A percentile compares a stretch with the other conserved stretches of the same genome.
Evolutionary conservation across 2,888 invertebrate species (phyloP).

Genomic region (Lasioglossum zephyrum): DNA sequence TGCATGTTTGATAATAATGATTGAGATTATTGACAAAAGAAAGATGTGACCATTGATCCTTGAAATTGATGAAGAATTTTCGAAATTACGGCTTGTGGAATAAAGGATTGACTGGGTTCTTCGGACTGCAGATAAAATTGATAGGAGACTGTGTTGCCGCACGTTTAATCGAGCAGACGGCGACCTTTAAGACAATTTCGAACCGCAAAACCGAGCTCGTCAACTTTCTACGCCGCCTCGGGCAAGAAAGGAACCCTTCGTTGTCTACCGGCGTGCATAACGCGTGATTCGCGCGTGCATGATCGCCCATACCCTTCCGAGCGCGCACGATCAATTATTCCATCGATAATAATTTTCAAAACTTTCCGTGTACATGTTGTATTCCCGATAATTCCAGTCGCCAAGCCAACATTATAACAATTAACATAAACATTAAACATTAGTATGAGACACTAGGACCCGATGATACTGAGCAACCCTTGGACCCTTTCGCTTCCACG

Average conservation of each 20-base stretch:
- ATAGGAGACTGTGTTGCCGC: neutral
- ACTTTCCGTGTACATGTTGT: neutral
- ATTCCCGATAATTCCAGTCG: too few relatives aligned
- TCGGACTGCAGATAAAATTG: neutral
- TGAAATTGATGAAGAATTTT: too few relatives aligned
- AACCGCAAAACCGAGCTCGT: slow-evolving; percentile 37
- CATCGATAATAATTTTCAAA: neutral
- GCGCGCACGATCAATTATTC: neutral
- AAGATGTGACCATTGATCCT: too few relatives aligned
- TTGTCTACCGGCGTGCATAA: slow-evolving; percentile 29
- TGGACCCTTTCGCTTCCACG: too few relatives aligned
- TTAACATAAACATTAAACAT: too few relatives aligned
- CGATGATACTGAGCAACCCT: too few relatives aligned
- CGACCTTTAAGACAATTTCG: slow-evolving; percentile 57
- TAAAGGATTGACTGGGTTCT: neutral
- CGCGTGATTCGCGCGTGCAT: slow-evolving; percentile 12
- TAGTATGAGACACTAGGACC: too few relatives aligned
- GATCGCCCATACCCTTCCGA: neutral
- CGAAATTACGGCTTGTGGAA: too few relatives aligned
- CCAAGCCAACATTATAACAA: too few relatives aligned
- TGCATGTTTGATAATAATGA: too few relatives aligned
- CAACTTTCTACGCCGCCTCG: slow-evolving; percentile 56
- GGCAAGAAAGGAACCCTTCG: slow-evolving; percentile 39
- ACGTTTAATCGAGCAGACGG: slow-evolving; percentile 32
- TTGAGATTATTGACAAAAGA: too few relatives aligned